Evolutionary conservation across 2,113 vertebrate genomes (phyloP).

Genomic region (Glaucidium brasilianum): DNA sequence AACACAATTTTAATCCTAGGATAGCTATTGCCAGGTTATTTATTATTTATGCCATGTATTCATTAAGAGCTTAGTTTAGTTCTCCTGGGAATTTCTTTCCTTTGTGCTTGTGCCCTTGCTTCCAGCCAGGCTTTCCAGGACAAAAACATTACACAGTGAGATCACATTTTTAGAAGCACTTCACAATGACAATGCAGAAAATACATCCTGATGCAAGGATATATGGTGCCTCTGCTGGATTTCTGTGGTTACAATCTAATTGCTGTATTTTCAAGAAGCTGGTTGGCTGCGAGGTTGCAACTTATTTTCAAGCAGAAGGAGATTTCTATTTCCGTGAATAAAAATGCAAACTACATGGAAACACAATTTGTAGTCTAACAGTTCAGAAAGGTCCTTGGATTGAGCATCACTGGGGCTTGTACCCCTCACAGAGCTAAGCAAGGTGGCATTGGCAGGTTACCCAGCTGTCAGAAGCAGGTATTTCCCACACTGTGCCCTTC

Average conservation of each 20-base stretch:
- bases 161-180: neutral
- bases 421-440: neutral
- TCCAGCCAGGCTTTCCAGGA: slow-evolving; percentile 21
- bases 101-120: slow-evolving; percentile 15
- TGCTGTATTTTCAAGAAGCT: neutral
- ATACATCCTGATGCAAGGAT: neutral
- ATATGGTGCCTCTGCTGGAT: neutral
- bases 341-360: neutral
- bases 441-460: neutral
- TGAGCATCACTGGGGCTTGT: neutral
- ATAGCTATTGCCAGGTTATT: neutral
- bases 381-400: neutral
- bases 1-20: neutral
- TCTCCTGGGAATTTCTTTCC: slow-evolving; percentile 3
- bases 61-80: slow-evolving; percentile 22
- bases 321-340: neutral
- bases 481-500: neutral
- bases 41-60: slow-evolving; percentile 41
- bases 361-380: neutral
- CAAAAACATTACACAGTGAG: neutral
- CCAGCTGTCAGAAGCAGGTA: neutral
- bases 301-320: neutral
- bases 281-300: neutral
- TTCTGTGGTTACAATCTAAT: neutral
- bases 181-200: neutral